Base-by-base conservation (phyloP, 23 tunicate genomes). In the Halocynthia roretzi region DNA sequence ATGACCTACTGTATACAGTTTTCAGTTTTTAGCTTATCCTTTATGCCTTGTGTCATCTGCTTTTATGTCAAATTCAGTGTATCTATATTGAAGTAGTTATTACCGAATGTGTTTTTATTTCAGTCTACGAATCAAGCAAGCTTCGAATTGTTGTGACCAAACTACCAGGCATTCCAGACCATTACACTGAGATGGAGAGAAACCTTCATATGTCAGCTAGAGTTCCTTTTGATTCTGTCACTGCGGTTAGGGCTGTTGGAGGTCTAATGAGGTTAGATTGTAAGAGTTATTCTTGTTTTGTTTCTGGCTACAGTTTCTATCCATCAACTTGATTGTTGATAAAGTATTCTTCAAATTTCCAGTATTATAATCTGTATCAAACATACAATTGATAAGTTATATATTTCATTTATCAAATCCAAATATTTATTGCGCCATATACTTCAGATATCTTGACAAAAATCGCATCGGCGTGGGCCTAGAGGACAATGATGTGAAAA, bases 181-280 rank as follows among this genome's bases (percentile, higher is more conserved):
- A 92, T 80, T 86, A 75, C 50, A 68, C 87, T 11, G 80, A 82
- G 11, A 56, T 58, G 11, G 92, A 92, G 49, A 69, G 83, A 31
- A 71, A 70, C 9, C 65, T 92, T 66, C 40, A 82, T 50, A 21
- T 92, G 81, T 68, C 92, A 7, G 78, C 98, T 10, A 50, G 62
- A 20, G 55, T 92, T 6, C 87, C 90, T 4, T 86, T 92, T 53
- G 93, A 86, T 52, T 64, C 77, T 73, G 60, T 72, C 54, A 23
- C 80, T 19, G 52, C 92, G 5, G 69, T 86, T 19, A 68, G 98
- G 10, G 91, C 98, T 40, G 54, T 82, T 51, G 92, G 98, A 19
- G 98, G 87, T 7, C 72, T 92, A 54, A 74, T 74, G 55, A 74
- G 21, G 78, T 74, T 31, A 31, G 44, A 31, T 31, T 31, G 44